Evolutionary conservation across 2,797 vertebrate species (phyloP), one percentile per base, ranked within the genome.

Genomic region (Oryzias sinensis): DNA sequence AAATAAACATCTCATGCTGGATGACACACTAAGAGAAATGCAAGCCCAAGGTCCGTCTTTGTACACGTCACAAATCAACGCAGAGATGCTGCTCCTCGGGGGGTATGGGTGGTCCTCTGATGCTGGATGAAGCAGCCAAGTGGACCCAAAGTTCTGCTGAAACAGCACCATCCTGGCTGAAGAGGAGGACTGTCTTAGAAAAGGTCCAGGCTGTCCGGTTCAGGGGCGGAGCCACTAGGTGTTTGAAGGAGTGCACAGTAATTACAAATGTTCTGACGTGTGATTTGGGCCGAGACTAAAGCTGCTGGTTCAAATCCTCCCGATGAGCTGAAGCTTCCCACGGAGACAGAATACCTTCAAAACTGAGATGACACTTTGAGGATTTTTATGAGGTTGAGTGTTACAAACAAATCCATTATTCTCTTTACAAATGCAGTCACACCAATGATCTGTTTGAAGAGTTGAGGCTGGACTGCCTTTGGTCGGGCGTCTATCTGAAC

Each of bases 1-100:
- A 91, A 96, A 96, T 95, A 96, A 96, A 93, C 94, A 94, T 97
- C 93, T 98, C 96, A 97, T 96, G 95, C 95, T 93, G 90, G 91
- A 88, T 92, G 92, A 95, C 91, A 94, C 92, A 89, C 78, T 89
- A 92, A 91, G 93, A 91, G 79, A 85, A 93, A 89, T 79, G 91
- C 89, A 95, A 90, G 93, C 92, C 81, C 9, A 84, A 91, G 90
- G 90, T 44, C 84, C 78, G 76, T 77, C 63, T 68, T 79, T 80
- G 79, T 89, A 82, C 72, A 76, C 74, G 89, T 87, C 84, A 89
- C 84, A 91, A 86, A 87, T 79, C 16, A 63, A 59, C 45, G 37
- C 61, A 47, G 43, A 74, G 67, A 68, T 55, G 41, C 33, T 76
- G 62, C 44, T n/a, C 33, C 33, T 37, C 8, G 33, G 3, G 14